A percentile compares a stretch with the other conserved stretches of the same genome.
phyloP scores from a whole-genome alignment of 2,888 invertebrate genomes.

The Hecatera dysodea region DNA sequence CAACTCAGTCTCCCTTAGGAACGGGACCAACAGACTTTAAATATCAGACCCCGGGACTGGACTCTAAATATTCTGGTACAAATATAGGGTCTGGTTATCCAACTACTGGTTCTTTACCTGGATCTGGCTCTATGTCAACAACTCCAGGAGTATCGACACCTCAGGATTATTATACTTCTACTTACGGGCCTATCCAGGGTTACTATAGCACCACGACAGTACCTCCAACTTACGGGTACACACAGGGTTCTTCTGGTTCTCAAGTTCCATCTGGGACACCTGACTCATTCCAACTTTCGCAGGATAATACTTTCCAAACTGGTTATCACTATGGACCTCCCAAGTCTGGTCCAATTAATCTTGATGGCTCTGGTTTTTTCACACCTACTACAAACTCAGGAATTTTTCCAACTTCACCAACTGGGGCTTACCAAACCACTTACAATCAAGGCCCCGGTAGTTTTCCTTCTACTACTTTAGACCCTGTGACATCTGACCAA shows the following conservation, averaged over 20 bases:
- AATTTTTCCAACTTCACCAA: constrained; percentile 10
- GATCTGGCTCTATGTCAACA: background rate
- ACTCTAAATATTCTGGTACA: constrained; percentile 4
- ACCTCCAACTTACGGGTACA: constrained; percentile 18
- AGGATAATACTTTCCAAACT: constrained; percentile 11
- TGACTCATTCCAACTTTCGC: constrained; percentile 1
- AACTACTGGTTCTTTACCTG: constrained; percentile 4
- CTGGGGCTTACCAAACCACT: constrained; percentile 32
- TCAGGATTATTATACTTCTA: constrained; percentile 40
- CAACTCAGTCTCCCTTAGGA: constrained; percentile 7
- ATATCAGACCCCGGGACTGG: constrained; percentile 21
- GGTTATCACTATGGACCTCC: constrained; percentile 53
- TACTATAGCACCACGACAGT: constrained; percentile 8
- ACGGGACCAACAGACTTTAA: background rate
- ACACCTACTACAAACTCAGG: constrained; percentile 4
- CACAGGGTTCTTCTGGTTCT: background rate
- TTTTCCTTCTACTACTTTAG: constrained; percentile 14
- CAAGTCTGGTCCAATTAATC: background rate
- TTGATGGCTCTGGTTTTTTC: background rate
- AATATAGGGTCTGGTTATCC: constrained; percentile 27
- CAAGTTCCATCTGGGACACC: background rate
- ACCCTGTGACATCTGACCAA: background rate
- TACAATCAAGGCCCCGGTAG: constrained; percentile 5
- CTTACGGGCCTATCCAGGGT: constrained; percentile 32
- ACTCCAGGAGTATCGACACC: constrained; percentile 1